Evolutionary conservation across 1,140 invertebrate species (phyloP).

Genomic region (Agrypnia vestita): DNA sequence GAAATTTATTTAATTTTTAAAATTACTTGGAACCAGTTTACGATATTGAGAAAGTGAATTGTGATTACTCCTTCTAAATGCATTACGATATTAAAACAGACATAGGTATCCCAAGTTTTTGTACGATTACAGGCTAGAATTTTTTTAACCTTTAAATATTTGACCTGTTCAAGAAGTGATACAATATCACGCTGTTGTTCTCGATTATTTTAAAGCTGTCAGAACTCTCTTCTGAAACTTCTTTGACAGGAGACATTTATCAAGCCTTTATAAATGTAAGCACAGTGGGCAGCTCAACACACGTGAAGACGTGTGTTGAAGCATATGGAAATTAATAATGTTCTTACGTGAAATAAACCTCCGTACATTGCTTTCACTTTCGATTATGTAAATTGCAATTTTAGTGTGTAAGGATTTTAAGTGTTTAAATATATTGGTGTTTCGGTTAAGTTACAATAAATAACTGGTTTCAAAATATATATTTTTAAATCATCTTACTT

Average conservation of each 20-base stretch:
- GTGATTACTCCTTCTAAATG: no score
- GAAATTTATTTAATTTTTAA: no score
- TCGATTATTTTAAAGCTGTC: slow-evolving; percentile 40
- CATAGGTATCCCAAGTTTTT: no score
- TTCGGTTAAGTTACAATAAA: background rate
- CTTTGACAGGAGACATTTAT: slow-evolving; percentile 54
- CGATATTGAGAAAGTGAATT: no score
- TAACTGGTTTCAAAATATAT: background rate
- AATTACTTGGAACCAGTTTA: no score
- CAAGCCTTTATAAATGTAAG: slow-evolving; percentile 34
- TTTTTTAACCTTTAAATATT: background rate
- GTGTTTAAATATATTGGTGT: background rate
- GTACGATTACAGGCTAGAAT: no score
- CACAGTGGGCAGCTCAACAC: slow-evolving; percentile 31
- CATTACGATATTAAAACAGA: no score
- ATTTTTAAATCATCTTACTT: no score
- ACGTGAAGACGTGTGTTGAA: slow-evolving; percentile 32
- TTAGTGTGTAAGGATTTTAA: background rate
- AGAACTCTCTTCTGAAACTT: slow-evolving; percentile 40
- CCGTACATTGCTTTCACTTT: slow-evolving; percentile 28
- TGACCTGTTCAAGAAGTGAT: slow-evolving; percentile 6
- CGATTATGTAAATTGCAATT: slow-evolving; percentile 10
- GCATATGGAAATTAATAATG: slow-evolving; percentile 23
- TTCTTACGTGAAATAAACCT: slow-evolving; percentile 5
- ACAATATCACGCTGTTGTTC: background rate